Conservation (phyloP, 2,797 vertebrate genomes). For the Podarcis siculus region DNA sequence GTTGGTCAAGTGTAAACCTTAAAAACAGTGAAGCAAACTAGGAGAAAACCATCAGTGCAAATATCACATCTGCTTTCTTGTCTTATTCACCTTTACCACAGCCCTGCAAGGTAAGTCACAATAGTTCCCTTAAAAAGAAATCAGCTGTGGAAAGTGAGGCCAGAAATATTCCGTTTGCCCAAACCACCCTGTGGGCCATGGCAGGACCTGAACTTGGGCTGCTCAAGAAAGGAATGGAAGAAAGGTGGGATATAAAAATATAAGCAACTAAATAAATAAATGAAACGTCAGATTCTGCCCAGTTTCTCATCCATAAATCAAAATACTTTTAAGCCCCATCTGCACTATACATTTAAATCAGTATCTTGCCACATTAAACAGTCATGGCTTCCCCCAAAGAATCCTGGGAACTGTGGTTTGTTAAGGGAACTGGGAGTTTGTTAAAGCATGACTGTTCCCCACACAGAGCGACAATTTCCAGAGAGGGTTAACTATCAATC, state of each 20-base stretch:
- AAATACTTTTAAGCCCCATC: too few relatives aligned
- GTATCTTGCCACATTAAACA: too few relatives aligned
- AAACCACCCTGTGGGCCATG: neutral
- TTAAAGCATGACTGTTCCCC: too few relatives aligned
- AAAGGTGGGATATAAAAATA: too few relatives aligned
- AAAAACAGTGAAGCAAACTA: neutral
- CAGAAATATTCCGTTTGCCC: neutral
- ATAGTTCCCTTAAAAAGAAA: neutral
- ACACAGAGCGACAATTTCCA: too few relatives aligned
- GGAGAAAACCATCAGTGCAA: neutral
- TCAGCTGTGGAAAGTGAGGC: neutral
- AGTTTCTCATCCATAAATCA: too few relatives aligned
- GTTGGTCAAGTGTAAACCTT: neutral
- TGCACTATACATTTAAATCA: too few relatives aligned
- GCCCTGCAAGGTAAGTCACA: neutral
- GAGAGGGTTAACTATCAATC: too few relatives aligned
- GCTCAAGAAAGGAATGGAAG: neutral
- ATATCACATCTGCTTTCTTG: neutral
- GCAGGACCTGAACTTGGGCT: neutral
- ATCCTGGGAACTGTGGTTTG: too few relatives aligned
- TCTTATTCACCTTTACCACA: neutral
- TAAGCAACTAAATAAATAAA: too few relatives aligned
- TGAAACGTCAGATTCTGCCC: neutral
- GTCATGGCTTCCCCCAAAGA: too few relatives aligned
- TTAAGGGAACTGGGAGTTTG: too few relatives aligned